Base-by-base conservation (phyloP, 2,113 vertebrate species). In the Paradoxurus hermaphroditus region DNA sequence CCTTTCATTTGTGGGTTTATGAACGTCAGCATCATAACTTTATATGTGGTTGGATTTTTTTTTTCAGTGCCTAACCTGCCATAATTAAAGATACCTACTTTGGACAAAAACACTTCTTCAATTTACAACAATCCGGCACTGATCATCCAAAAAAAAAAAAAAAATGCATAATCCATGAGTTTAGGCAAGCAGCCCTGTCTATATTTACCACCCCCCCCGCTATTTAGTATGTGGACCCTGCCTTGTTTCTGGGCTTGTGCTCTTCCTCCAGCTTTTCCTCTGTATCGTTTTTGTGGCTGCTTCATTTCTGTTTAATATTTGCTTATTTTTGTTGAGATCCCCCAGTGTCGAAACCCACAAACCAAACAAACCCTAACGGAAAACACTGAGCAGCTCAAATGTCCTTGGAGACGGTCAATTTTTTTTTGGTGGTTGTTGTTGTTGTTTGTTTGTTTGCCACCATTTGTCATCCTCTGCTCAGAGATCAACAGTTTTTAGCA, bases 401-500 rank as follows among this genome's bases (percentile, higher is more conserved):
- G 99, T 99, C 99, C 99, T 99, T 99, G 99, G 99, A 99, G 99
- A 99, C 99, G 98, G 99, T 99, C 99, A 97, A 97, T 99, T 99
- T 99, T 99, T 99, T 99, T 99, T 25, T 99, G 31, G 70, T 70
- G 36, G 90, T 99, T 99, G 99, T 99, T 99, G 39, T 99, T 46
- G 68, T 70, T 49, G 90, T 92, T 39, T 91, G 36, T 99, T 99
- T 99, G 99, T 99, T 99, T 99, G 99, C 99, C 99, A 98, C 99
- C 99, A 99, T 99, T 99, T 99, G 99, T 99, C 99, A 99, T 99
- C 98, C 98, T 98, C 98, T 98, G 99, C 99, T 99, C 99, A 99
- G 99, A 99, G 99, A 99, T 99, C 99, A 99, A 99, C 99, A 99
- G 99, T 99, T 99, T 99, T 99, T 99, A 99, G 99, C 99, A 99